A percentile compares a stretch with the other conserved stretches of the same genome.
These are phyloP conservation scores for Heteromurus nitidus DNA, from an alignment of 2,888 invertebrate species.

Conservation along the genomic window DNA sequence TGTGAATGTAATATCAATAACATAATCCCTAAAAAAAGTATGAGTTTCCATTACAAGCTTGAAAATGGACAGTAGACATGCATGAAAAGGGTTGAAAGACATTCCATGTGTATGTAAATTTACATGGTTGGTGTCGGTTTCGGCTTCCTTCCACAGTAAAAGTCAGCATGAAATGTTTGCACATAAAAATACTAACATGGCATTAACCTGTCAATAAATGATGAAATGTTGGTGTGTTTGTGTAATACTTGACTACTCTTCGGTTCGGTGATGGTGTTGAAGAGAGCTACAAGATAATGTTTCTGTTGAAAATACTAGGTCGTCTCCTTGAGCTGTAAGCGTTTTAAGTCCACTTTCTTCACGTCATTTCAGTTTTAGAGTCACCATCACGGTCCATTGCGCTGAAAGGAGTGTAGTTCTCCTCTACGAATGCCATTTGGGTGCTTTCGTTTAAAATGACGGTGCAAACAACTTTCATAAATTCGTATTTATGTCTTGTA, in stretches of 20 bases:
- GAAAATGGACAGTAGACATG: slow-evolving; percentile 37
- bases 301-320: background rate
- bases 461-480: slow-evolving; percentile 21
- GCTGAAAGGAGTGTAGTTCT: slow-evolving; percentile 2
- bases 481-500: too few relatives aligned
- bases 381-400: slow-evolving; percentile 39
- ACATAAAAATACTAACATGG: background rate
- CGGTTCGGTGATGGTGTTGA: slow-evolving; percentile 9
- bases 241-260: too few relatives aligned
- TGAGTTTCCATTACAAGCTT: slow-evolving; percentile 39
- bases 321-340: too few relatives aligned
- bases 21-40: slow-evolving; percentile 42
- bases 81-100: background rate
- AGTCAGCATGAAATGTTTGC: background rate
- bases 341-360: slow-evolving; percentile 13
- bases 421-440: too few relatives aligned
- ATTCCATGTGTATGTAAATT: background rate
- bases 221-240: slow-evolving; percentile 30
- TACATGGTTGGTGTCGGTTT: background rate
- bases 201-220: slow-evolving; percentile 52
- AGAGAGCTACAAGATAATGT: background rate
- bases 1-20: background rate
- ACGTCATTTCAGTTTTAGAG: slow-evolving; percentile 14
- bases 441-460: too few relatives aligned
- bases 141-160: too few relatives aligned